Percentiles rank a stretch among this genome's conserved stretches.
phyloP scores from a whole-genome alignment of 2,888 invertebrate genomes.

The Sarcophaga caerulescens region DNA sequence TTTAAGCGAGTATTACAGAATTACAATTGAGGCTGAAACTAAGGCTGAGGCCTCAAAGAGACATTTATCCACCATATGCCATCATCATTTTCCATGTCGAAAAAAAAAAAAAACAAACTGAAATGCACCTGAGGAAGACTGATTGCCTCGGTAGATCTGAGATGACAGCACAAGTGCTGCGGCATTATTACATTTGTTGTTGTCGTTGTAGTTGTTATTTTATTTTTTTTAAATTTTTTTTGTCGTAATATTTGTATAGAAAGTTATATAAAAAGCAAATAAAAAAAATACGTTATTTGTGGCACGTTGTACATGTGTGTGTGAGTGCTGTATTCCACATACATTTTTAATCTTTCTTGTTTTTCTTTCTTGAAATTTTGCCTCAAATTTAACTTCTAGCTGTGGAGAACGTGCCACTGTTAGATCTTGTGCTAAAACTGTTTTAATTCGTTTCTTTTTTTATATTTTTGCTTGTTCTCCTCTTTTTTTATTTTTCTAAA shows the following conservation, averaged over 20 bases:
- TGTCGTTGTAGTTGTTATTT: not conserved
- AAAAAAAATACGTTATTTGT: not conserved
- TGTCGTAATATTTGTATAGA: not conserved
- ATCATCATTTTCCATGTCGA: slow-evolving; percentile 66
- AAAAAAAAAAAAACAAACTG: not conserved
- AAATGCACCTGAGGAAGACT: slow-evolving; percentile 68
- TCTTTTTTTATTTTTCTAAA: not conserved
- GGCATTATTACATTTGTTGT: slow-evolving; percentile 61
- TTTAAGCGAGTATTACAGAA: not conserved
- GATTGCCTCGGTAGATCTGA: slow-evolving; percentile 66
- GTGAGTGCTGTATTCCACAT: slow-evolving; percentile 31
- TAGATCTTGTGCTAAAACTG: slow-evolving; percentile 47
- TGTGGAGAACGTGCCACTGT: slow-evolving; percentile 65
- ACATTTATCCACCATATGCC: slow-evolving; percentile 67
- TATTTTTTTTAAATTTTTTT: not conserved
- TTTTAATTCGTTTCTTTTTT: not conserved
- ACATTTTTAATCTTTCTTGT: slow-evolving; percentile 44
- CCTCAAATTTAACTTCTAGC: slow-evolving; percentile 60
- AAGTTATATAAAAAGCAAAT: not conserved
- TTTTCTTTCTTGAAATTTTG: slow-evolving; percentile 28
- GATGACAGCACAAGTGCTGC: slow-evolving; percentile 69
- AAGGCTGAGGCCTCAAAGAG: slow-evolving; percentile 22
- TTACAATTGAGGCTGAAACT: slow-evolving; percentile 15
- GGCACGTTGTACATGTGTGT: not conserved
- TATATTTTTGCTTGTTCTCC: too few species aligned